phyloP scores from a whole-genome alignment of 1,140 invertebrate genomes.

The Pseudomyrmex flavicornis region DNA sequence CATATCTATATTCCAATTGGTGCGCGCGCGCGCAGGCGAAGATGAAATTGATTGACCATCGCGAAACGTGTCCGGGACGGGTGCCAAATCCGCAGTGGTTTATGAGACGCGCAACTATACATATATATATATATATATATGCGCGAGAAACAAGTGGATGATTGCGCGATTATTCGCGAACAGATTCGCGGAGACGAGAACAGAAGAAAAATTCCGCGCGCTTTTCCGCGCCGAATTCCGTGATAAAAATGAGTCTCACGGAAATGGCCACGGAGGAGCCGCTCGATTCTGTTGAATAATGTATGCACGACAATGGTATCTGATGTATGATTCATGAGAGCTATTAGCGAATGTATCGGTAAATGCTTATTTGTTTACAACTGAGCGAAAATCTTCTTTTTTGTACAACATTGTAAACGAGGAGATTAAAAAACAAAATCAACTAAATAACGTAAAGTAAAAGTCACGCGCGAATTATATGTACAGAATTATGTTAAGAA shows the following conservation, averaged over 20 bases:
- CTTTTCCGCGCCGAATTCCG: slow-evolving; percentile 11
- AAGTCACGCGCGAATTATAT: too few species aligned
- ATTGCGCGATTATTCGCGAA: slow-evolving; percentile 1
- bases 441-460: too few species aligned
- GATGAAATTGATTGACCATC: not conserved
- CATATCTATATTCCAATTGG: not conserved
- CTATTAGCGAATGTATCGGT: slow-evolving; percentile 52
- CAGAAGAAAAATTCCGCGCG: slow-evolving; percentile 20
- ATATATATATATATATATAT: not conserved
- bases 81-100: slow-evolving; percentile 32
- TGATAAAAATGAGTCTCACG: slow-evolving; percentile 46
- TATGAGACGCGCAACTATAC: not conserved
- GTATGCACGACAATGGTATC: slow-evolving; percentile 56
- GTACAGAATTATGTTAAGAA: too few species aligned
- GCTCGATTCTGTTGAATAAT: slow-evolving; percentile 58
- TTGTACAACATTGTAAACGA: not conserved
- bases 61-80: slow-evolving; percentile 10
- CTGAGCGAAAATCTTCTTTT: slow-evolving; percentile 1
- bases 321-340: slow-evolving; percentile 46
- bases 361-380: slow-evolving; percentile 36
- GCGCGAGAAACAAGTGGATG: slow-evolving; percentile 20
- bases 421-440: too few species aligned
- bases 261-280: slow-evolving; percentile 28
- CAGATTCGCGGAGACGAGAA: not conserved
- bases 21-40: too few species aligned